Conservation (phyloP, 1,140 invertebrate genomes). For the Glossosoma conforme region DNA sequence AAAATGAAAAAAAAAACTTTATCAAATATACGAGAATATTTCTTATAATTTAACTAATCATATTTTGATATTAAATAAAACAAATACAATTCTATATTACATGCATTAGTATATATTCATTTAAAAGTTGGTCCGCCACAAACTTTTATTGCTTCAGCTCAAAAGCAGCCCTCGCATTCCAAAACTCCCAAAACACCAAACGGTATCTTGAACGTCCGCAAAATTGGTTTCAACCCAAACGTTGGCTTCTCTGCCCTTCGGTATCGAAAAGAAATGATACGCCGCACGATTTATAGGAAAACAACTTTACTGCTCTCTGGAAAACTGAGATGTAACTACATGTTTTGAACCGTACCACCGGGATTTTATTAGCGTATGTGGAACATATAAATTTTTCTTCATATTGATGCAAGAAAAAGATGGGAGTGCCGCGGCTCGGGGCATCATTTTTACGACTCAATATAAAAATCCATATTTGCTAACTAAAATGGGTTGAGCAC, state of each 20-base stretch:
- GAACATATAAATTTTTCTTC: constrained; percentile 17
- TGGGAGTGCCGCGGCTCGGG: neutral
- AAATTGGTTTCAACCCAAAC: constrained; percentile 10
- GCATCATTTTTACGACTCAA: constrained; percentile 16
- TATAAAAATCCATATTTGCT: constrained; percentile 26
- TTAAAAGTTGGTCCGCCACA: too few species aligned
- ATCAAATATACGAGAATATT: too few species aligned
- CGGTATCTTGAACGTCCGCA: constrained; percentile 4
- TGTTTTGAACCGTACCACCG: constrained; percentile 2
- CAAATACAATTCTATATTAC: too few species aligned
- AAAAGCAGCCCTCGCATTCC: too few species aligned
- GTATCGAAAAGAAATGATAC: constrained; percentile 6
- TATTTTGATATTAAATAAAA: too few species aligned
- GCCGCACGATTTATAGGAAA: constrained; percentile 25
- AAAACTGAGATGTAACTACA: constrained; percentile 1
- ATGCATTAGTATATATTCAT: too few species aligned
- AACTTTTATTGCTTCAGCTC: too few species aligned
- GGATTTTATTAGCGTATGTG: constrained; percentile 18
- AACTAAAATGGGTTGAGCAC: constrained; percentile 18
- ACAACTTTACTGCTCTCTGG: constrained; percentile 19
- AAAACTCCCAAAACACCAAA: too few species aligned
- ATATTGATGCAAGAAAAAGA: constrained; percentile 9
- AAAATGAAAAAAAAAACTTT: too few species aligned
- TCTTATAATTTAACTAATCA: too few species aligned
- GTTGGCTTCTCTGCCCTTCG: neutral